Evolutionary conservation across 37 sponge, comb jelly and placozoan genomes (phyloP), one percentile per base, ranked within the genome.

Genomic region (Crambe crambe): DNA sequence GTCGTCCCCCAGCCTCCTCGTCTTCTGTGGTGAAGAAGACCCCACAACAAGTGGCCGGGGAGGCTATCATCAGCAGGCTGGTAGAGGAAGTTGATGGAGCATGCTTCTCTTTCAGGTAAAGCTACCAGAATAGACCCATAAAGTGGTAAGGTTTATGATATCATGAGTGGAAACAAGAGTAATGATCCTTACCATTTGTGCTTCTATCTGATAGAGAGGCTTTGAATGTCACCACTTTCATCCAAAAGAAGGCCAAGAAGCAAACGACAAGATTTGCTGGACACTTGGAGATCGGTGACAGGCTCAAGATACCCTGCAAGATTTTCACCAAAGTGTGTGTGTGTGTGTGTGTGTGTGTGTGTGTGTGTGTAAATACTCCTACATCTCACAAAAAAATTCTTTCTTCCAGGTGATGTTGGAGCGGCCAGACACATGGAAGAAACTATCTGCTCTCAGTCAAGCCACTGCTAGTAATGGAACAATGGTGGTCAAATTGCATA

Each of bases 381-480:
- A 4, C 37, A 68, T 18, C 70, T 37, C 39, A 9, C 12, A 12
- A 47, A 15, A 47, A 47, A 47, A 15, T 6, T 12, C 12, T 21
- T 35, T 0, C 25, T 9, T 66, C 15, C 69, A 89, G 87, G 72
- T 68, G 69, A 94, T 90, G 90, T 31, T 27, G 8, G 89, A 91
- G 36, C 85, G 81, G 58, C 86, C 96, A 20, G 68, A 85, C 26
- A 73, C 92, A 2, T 97, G 95, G 91, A 94, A 97, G 93, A 94
- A 94, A 71, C 73, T 97, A 26, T 94, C 95, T 30, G 97, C 97
- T 2, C 54, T 97, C 20, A 92, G 93, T 65, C 90, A 94, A 75
- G 85, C 89, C 22, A 83, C 97, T 18, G 81, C 86, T 27, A 42
- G 77, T 21, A 91, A 91, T 20, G 92, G 81, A 12, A 59, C 76